phyloP scores from a whole-genome alignment of 2,797 vertebrate genomes.

The Emydoidea blandingii region DNA sequence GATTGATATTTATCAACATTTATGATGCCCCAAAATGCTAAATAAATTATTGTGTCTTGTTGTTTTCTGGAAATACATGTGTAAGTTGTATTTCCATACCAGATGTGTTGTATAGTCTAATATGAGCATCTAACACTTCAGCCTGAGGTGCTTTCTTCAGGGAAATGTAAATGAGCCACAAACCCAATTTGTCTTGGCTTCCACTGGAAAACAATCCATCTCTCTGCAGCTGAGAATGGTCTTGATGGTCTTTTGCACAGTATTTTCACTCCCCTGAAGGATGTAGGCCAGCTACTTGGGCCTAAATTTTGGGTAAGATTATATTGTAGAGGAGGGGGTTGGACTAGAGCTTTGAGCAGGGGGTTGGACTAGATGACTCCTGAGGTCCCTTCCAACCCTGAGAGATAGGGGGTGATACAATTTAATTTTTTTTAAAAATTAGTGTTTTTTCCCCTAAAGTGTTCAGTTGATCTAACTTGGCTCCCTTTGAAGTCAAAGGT shows the following conservation, averaged over 20 bases:
- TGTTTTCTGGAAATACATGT: rapidly evolving
- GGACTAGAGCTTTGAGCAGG: too few relatives aligned
- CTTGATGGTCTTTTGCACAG: neutral
- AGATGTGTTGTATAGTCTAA: neutral
- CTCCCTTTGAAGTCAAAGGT: neutral
- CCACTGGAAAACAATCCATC: neutral
- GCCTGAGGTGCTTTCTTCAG: rapidly evolving
- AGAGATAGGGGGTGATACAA: neutral
- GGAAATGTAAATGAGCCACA: neutral
- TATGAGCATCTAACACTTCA: neutral
- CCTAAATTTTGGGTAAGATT: neutral
- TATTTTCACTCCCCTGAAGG: neutral
- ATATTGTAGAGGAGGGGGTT: neutral
- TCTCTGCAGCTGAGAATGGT: neutral
- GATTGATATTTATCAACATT: neutral
- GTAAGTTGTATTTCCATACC: neutral
- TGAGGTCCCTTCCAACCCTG: neutral
- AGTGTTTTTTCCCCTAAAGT: neutral
- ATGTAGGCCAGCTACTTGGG: neutral
- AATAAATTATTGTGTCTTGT: rapidly evolving
- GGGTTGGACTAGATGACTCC: too few relatives aligned
- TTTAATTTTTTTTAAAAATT: neutral
- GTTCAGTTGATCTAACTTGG: neutral
- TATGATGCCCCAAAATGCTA: neutral
- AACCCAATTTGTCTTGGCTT: neutral